Evolutionary conservation across 2,113 vertebrate species (phyloP).

Genomic region (Todiramphus saurophagus): DNA sequence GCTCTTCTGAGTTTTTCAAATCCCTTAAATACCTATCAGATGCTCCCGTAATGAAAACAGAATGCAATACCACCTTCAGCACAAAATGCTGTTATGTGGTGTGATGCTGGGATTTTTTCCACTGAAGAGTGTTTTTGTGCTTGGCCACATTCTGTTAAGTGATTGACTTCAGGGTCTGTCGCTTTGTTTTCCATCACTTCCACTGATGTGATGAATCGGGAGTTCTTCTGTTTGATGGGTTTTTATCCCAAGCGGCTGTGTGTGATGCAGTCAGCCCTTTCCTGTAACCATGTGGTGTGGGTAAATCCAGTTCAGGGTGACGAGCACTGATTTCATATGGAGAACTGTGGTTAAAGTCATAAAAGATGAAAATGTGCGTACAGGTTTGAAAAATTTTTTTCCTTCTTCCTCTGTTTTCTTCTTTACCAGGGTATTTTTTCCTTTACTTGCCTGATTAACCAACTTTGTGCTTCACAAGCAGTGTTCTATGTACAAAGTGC

Average conservation of each 20-base stretch:
- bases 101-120: background rate
- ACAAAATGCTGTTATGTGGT: background rate
- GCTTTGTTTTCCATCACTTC: background rate
- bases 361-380: background rate
- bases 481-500: background rate
- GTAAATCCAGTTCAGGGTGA: background rate
- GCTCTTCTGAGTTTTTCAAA: background rate
- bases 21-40: background rate
- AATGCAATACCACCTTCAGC: background rate
- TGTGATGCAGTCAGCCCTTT: background rate
- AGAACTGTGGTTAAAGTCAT: background rate
- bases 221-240: background rate
- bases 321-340: background rate
- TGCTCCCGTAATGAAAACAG: background rate
- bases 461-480: background rate
- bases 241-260: background rate
- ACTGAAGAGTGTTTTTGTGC: background rate
- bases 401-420: background rate
- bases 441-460: background rate
- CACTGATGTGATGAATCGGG: background rate
- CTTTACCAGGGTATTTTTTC: background rate
- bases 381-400: background rate
- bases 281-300: accelerated
- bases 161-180: background rate
- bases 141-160: background rate